Base-by-base conservation (phyloP, 2,113 vertebrate species). In the Corvus hawaiiensis region DNA sequence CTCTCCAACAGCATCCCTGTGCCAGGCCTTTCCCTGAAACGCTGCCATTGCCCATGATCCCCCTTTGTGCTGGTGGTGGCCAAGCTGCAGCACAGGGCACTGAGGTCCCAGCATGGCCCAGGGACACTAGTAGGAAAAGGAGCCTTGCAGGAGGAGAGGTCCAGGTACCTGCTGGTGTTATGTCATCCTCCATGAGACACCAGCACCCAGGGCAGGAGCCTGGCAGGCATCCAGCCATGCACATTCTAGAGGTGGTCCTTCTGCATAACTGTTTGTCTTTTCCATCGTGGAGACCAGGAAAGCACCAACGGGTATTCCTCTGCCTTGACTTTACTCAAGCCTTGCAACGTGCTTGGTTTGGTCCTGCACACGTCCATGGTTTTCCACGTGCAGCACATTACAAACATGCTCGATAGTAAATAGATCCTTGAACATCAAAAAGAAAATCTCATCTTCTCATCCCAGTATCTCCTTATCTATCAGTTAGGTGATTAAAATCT, bases 401-500 rank as follows among this genome's bases (percentile, higher is more conserved):
- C 32, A 22, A 49, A 37, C 22, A 10, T 0, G 0, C 30, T 63
- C 1, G 0, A 6, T 28, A 58, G 75, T 35, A n/a, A 87, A 48
- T 14, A 77, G 66, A 78, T 82, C 56, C 69, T 44, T 64, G 6
- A 7, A 7, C 64, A 32, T 11, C 7, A 16, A 55, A 67, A 41
- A 77, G 63, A 48, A 52, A 23, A 48, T 66, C 68, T 89, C 46
- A 13, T 9, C 73, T 55, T 49, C 75, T 73, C 43, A 39, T 83
- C 73, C 76, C 14, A 1, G 15, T 93, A 94, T 86, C 83, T 63
- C 72, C 6, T 6, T 17, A 66, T 27, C 69, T 44, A 63, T 90
- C 90, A 55, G 68, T 43, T 8, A 32, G 67, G 27, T 55, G 96
- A 97, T 97, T 94, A 96, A 77, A 69, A 96, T 97, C 96, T 96